Evolutionary conservation across 1,140 invertebrate species (phyloP).

Genomic region (Drosophila aff.): DNA sequence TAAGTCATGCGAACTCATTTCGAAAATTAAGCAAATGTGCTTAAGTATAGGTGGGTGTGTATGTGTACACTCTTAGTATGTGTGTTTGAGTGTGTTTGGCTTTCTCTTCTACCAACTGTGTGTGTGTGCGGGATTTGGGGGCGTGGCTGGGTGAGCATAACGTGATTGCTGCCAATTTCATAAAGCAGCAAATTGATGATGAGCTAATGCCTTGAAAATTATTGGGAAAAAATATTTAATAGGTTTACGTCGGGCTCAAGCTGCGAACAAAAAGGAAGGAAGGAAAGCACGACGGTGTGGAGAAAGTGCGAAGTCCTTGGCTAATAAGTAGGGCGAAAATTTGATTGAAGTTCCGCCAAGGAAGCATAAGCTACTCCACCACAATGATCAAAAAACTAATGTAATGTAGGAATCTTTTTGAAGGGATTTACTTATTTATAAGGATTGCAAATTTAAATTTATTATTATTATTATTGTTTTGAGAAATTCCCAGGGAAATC

Average conservation of each 20-base stretch:
- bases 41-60: slow-evolving; percentile 31
- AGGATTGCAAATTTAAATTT: not conserved
- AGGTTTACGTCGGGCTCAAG: slow-evolving; percentile 44
- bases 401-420: no score
- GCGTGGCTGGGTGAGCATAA: slow-evolving; percentile 65
- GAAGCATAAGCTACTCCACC: not conserved
- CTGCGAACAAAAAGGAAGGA: slow-evolving; percentile 17
- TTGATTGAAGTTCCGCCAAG: slow-evolving; percentile 2
- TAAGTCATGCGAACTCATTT: slow-evolving; percentile 71
- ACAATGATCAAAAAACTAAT: not conserved
- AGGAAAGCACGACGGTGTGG: not conserved
- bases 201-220: slow-evolving; percentile 68
- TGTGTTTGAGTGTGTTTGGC: slow-evolving; percentile 8
- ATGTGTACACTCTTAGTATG: slow-evolving; percentile 1
- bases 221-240: slow-evolving; percentile 59
- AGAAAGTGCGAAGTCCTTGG: slow-evolving; percentile 4
- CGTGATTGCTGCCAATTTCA: slow-evolving; percentile 74
- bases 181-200: slow-evolving; percentile 68
- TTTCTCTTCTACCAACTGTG: slow-evolving; percentile 12
- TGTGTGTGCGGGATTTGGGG: slow-evolving; percentile 35
- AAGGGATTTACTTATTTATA: not conserved
- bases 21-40: slow-evolving; percentile 65
- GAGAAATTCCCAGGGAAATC: not conserved
- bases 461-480: not conserved
- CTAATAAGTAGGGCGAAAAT: not conserved